Base-by-base conservation (phyloP, 2,797 vertebrate species). In the Periophthalmus magnuspinnatus region DNA sequence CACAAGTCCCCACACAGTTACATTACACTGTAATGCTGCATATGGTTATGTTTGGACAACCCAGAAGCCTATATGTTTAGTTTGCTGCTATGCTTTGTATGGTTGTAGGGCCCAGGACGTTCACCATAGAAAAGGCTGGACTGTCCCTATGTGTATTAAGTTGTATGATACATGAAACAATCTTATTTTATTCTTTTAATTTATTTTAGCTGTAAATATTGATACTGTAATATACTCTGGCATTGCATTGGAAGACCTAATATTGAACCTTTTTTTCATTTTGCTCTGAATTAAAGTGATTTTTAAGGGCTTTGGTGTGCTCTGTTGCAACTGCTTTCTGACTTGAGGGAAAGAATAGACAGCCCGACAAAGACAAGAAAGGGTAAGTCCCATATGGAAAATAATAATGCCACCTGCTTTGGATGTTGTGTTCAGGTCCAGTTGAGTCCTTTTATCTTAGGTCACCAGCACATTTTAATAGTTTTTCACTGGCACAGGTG, bases 161-260 rank as follows among this genome's bases (percentile, higher is more conserved):
- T 57, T 90, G 83, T 90, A 82, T 57, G 85, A 88, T 82, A 77
- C 61, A 58, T 65, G 62, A 10, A 72, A 74, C 59, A 56, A 52
- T 67, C 69, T 78, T 71, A 83, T 84, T 79, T 82, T 76, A 70
- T 85, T 68, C 52, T 83, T 78, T 73, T 90, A 85, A 91, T 86
- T 92, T 92, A 92, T 94, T 93, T 91, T 80, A 80, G 88, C 81
- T 93, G 93, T 94, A 93, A 92, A 93, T 94, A 94, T 82, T 73
- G 86, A 89, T 60, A 66, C 84, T 91, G 82, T 89, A 84, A 72
- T 83, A 83, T 88, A 85, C 73, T 83, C 80, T 84, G 75, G 71
- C 89, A 82, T 82, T 88, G 82, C 86, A 83, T 84, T 88, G 83
- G 71, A 85, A 81, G 86, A 90, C 88, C 88, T 89, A 89, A 77